Evolutionary conservation across 2,797 vertebrate genomes (phyloP).

Genomic region (Neoniphon sammara): DNA sequence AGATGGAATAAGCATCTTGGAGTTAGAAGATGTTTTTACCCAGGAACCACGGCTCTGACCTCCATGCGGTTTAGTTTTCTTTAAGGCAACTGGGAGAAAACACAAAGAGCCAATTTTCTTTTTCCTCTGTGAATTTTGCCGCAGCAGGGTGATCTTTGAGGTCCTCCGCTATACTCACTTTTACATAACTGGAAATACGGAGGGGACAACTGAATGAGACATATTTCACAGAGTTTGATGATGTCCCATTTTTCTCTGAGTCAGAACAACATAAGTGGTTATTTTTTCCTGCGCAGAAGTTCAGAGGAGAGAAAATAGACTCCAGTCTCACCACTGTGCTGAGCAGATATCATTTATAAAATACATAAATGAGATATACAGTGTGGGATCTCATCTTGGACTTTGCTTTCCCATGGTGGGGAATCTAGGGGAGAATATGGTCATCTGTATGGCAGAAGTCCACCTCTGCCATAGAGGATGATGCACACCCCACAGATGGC

Average conservation of each 20-base stretch:
- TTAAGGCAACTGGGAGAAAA: constrained; percentile 35
- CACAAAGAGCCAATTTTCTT: constrained; percentile 30
- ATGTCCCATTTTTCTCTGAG: constrained; percentile 5
- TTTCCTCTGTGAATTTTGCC: background rate
- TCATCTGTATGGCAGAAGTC: background rate
- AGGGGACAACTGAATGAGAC: constrained; percentile 15
- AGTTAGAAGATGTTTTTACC: constrained; percentile 33
- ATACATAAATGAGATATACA: background rate
- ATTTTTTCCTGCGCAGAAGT: background rate
- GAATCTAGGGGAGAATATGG: constrained; percentile 4
- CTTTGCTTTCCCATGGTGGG: background rate
- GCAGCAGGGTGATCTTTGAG: constrained; percentile 27
- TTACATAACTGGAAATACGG: background rate
- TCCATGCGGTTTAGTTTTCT: constrained; percentile 47
- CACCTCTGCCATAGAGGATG: background rate
- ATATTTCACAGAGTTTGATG: constrained; percentile 10
- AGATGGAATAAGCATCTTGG: background rate
- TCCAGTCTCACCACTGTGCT: background rate
- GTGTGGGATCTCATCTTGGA: too few species aligned
- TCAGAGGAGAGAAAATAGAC: background rate
- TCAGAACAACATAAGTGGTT: background rate
- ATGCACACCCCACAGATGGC: constrained; percentile 8
- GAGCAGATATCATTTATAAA: background rate
- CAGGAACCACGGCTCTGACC: constrained; percentile 48
- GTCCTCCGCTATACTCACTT: constrained; percentile 9